Evolutionary conservation across 2,797 vertebrate genomes (phyloP).

Genomic region (Chiloscyllium punctatum): DNA sequence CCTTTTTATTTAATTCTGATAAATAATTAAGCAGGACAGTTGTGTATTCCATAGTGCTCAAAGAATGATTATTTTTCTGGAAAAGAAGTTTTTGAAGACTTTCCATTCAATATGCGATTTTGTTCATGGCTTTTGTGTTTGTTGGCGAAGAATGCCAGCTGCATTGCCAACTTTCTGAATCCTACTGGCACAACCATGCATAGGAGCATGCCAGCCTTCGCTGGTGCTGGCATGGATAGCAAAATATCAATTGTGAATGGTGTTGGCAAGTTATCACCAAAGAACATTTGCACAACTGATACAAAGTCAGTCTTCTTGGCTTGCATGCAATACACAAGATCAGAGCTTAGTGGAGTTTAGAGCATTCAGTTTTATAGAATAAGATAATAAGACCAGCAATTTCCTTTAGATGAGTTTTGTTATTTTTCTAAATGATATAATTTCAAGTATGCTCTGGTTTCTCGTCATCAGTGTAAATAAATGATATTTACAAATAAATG

Average conservation of each 20-base stretch:
- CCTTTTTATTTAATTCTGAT: background rate
- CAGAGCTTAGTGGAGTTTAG: background rate
- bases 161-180: background rate
- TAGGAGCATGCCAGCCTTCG: background rate
- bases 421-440: background rate
- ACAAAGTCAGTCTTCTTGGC: background rate
- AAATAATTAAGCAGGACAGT: background rate
- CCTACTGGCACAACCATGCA: background rate
- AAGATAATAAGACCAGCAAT: background rate
- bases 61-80: background rate
- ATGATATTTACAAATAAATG: no score
- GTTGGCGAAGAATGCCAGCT: background rate
- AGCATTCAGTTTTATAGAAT: background rate
- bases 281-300: background rate
- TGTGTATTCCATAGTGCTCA: background rate
- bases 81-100: background rate
- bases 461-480: no score
- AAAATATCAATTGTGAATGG: constrained; percentile 3
- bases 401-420: background rate
- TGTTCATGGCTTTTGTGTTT: background rate
- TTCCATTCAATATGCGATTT: background rate
- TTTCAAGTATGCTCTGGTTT: background rate
- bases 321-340: background rate
- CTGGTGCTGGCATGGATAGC: background rate
- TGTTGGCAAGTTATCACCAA: background rate